phyloP scores from a whole-genome alignment of 2,797 vertebrate genomes.

The Micrastur ruficollis region DNA sequence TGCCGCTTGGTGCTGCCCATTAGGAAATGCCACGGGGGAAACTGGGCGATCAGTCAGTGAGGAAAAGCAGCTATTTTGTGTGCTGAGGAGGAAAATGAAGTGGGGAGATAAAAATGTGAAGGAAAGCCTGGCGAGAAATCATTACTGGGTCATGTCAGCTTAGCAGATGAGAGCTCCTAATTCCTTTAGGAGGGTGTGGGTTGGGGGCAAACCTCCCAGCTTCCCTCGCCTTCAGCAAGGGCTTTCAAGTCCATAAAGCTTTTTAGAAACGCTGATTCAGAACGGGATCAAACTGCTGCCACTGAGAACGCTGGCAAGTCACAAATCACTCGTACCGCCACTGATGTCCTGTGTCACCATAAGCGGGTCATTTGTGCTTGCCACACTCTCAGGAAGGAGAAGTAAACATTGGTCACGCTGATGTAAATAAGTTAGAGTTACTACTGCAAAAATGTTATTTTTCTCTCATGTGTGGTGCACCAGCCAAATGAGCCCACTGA shows the following conservation, averaged over 20 bases:
- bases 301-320: neutral
- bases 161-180: neutral
- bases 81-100: neutral
- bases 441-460: neutral
- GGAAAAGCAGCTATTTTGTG: neutral
- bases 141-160: neutral
- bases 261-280: neutral
- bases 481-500: neutral
- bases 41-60: accelerated
- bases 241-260: neutral
- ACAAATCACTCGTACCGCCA: accelerated
- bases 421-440: neutral
- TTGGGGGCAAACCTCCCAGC: accelerated
- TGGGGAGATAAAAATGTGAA: neutral
- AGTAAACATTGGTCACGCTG: neutral
- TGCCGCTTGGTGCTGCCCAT: neutral
- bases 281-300: neutral
- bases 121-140: neutral
- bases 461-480: accelerated
- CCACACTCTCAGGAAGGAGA: neutral
- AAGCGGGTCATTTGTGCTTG: neutral
- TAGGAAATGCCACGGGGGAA: neutral
- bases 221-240: neutral
- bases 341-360: accelerated
- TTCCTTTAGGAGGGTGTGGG: neutral